Conservation (phyloP, 2,888 invertebrate genomes). For the Habrosyne pyritoides region DNA sequence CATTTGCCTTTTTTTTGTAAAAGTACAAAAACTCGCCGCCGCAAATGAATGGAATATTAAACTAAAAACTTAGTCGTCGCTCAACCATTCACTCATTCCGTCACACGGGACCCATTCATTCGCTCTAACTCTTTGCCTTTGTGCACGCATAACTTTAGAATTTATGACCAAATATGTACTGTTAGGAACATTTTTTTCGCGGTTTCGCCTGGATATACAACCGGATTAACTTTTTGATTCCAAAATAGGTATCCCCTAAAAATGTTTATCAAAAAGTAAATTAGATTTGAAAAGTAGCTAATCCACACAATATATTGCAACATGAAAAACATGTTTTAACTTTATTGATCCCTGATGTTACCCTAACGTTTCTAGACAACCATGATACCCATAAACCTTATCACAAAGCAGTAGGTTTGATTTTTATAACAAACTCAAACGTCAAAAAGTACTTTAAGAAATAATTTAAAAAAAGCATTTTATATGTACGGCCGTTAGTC, state of each 20-base stretch:
- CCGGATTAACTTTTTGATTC: background rate
- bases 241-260: background rate
- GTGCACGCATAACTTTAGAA: conserved; percentile 35
- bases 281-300: too few relatives aligned
- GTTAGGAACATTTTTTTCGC: conserved; percentile 33
- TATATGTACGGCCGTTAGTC: too few relatives aligned
- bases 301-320: too few relatives aligned
- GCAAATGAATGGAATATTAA: background rate
- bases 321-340: too few relatives aligned
- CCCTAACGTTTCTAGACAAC: too few relatives aligned
- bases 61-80: background rate
- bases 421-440: too few relatives aligned
- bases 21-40: background rate
- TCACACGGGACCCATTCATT: conserved; percentile 53
- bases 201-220: conserved; percentile 25
- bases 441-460: too few relatives aligned
- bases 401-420: too few relatives aligned
- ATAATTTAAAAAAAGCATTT: too few relatives aligned
- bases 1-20: background rate
- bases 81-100: conserved; percentile 38
- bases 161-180: conserved; percentile 25
- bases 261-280: too few relatives aligned
- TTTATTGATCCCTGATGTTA: too few relatives aligned
- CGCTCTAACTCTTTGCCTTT: conserved; percentile 48
- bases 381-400: too few relatives aligned